These are phyloP conservation scores for Eurystomus gularis DNA, from an alignment of 2,113 vertebrate species.

Conservation along the genomic window DNA sequence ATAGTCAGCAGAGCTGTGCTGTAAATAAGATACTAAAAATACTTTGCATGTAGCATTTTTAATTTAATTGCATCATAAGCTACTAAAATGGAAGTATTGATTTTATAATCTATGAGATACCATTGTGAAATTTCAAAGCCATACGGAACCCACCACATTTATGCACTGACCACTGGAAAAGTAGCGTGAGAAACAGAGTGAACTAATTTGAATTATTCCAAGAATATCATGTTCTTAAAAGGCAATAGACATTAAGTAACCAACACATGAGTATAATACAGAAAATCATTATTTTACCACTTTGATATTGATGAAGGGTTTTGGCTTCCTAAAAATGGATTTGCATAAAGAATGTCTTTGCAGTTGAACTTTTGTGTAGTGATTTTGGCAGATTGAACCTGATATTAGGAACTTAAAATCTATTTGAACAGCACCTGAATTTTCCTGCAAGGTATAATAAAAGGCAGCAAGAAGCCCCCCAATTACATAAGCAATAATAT, in stretches of 20 bases:
- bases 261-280: neutral
- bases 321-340: neutral
- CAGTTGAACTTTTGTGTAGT: neutral
- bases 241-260: neutral
- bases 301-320: neutral
- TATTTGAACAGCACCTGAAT: neutral
- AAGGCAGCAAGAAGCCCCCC: neutral
- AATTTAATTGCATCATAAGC: neutral
- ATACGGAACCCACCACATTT: neutral
- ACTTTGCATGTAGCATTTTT: neutral
- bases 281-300: neutral
- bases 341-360: neutral
- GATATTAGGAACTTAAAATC: neutral
- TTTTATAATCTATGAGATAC: neutral
- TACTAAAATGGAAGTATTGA: constrained; percentile 6
- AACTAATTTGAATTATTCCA: neutral
- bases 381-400: neutral
- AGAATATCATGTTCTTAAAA: constrained; percentile 2
- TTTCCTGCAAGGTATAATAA: neutral
- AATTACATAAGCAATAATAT: neutral
- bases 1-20: neutral
- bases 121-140: constrained; percentile 4
- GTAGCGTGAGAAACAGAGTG: neutral
- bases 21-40: neutral
- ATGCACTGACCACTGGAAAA: neutral